Percentiles rank a stretch among this genome's conserved stretches.
phyloP scores from a whole-genome alignment of 1,140 invertebrate species.

The Myzus persicae region DNA sequence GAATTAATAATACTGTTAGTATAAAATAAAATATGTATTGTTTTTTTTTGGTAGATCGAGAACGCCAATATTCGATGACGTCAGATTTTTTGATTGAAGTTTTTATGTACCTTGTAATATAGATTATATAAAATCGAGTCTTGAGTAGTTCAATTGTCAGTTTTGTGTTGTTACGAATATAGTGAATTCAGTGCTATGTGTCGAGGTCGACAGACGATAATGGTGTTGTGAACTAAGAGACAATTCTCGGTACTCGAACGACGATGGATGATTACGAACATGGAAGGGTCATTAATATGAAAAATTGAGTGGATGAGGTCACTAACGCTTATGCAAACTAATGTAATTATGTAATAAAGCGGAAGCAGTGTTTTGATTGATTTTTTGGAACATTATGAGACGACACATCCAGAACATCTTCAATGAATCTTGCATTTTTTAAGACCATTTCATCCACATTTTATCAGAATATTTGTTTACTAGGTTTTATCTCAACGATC shows the following conservation, averaged over 20 bases:
- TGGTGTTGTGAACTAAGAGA: background rate
- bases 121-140: background rate
- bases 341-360: background rate
- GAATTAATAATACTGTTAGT: too few species aligned
- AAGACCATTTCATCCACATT: too few species aligned
- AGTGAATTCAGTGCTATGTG: background rate
- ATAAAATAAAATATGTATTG: too few species aligned
- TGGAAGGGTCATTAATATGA: background rate
- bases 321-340: background rate
- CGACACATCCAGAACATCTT: background rate
- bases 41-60: background rate
- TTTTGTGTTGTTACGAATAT: background rate
- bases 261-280: background rate
- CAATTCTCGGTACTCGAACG: background rate
- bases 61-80: background rate
- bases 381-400: background rate
- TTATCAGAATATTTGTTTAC: too few species aligned
- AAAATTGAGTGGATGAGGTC: background rate
- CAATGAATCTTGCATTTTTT: too few species aligned
- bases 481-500: too few species aligned
- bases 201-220: background rate
- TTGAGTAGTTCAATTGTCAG: background rate
- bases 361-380: background rate
- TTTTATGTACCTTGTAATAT: fast-evolving
- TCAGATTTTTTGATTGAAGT: background rate